Percentiles rank a stretch among this genome's conserved stretches.
Conservation (phyloP, 2,113 vertebrate genomes). For the Gorsachius goisagi region DNA sequence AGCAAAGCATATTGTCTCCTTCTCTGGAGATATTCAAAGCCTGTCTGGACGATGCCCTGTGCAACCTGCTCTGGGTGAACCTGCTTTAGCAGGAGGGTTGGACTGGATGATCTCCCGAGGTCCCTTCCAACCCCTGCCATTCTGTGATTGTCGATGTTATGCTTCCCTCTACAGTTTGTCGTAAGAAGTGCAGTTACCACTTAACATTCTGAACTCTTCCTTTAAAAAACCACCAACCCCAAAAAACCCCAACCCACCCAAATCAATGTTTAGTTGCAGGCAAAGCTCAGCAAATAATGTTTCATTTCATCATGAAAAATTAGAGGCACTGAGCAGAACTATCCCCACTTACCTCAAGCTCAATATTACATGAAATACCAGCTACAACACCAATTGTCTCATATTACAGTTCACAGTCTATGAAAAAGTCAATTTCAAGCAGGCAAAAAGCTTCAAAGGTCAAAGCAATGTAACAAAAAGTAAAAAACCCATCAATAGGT, state of each 20-base stretch:
- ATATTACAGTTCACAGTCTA: neutral
- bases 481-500: neutral
- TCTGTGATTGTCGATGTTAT: neutral
- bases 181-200: neutral
- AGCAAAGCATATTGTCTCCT: neutral
- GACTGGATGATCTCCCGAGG: too few relatives aligned
- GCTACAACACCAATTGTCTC: neutral
- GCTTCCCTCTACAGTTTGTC: conserved; percentile 26
- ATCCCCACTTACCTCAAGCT: neutral
- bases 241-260: neutral
- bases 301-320: neutral
- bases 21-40: too few relatives aligned
- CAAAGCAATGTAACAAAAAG: neutral
- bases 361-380: neutral
- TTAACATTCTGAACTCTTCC: neutral
- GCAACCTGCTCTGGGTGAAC: too few relatives aligned
- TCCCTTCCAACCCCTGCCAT: too few relatives aligned
- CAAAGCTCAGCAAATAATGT: neutral
- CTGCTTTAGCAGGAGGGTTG: too few relatives aligned
- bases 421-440: neutral
- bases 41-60: too few relatives aligned
- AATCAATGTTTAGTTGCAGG: neutral
- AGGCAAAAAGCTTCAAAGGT: neutral
- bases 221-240: neutral
- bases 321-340: neutral